Evolutionary conservation across 2,113 vertebrate genomes (phyloP), one percentile per base, ranked within the genome.

Genomic region (Dipodomys merriami): DNA sequence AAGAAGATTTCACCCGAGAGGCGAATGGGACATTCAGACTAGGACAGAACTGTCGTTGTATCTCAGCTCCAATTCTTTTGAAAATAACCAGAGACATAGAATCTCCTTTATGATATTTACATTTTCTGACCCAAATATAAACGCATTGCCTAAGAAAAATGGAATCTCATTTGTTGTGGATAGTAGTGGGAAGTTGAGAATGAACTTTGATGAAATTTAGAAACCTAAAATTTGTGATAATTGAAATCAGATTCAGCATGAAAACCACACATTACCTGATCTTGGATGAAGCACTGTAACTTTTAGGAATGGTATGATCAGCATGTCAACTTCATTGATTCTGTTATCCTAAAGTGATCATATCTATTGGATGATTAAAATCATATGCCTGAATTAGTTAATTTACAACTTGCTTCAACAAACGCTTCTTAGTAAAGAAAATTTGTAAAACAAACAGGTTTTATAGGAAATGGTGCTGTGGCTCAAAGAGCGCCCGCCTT

Each of bases 161-260:
- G 49, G 5, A 88, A 76, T 0, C 5, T 35, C 20, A 72, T 71
- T 65, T 87, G 7, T 46, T 30, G 39, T 2, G 64, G 25, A 19
- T 5, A 25, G 3, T 60, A 1, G 20, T 0, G 0, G 0, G 23
- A 15, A 44, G 1, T 29, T 7, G 2, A 16, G 60, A 33, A 11
- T 27, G 2, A 35, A 53, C 23, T 60, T 84, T 29, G 33, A 18
- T 69, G n/a, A 81, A 60, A 77, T 69, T 35, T 35, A 91, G 49
- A 71, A 35, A 76, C 44, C 30, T 72, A 33, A 95, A 80, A 49
- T 53, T 65, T 69, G 7, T 83, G 73, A 20, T 12, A 39, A 44
- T 13, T 13, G 72, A 13, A 7, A 62, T 76, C 25, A 84, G 15
- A 19, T 57, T 16, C 16, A 10, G 13, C n/a, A 44, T 16, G 1